These are phyloP conservation scores for Trachelipus rathkii DNA, from an alignment of 1,140 invertebrate species.

Conservation along the genomic window DNA sequence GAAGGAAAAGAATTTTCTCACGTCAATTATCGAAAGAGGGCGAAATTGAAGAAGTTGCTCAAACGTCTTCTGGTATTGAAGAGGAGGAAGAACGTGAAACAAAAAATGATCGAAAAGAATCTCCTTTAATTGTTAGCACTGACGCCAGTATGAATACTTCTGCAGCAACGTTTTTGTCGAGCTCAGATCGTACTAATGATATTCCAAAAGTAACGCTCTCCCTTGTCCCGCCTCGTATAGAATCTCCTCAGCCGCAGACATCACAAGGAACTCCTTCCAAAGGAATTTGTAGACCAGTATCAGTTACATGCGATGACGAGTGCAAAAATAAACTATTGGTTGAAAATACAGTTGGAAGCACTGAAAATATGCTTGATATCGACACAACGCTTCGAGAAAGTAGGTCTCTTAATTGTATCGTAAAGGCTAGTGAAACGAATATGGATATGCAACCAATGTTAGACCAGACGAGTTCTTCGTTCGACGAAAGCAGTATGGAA, in stretches of 20 bases:
- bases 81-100: neutral
- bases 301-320: conserved; percentile 39
- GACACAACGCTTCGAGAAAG: conserved; percentile 70
- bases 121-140: neutral
- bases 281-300: conserved; percentile 28
- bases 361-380: conserved; percentile 48
- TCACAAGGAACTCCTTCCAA: neutral
- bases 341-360: conserved; percentile 32
- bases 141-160: neutral
- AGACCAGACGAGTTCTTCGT: conserved; percentile 31
- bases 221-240: neutral
- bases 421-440: conserved; percentile 63
- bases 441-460: conserved; percentile 34
- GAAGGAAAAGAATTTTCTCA: conserved; percentile 69
- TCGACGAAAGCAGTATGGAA: conserved; percentile 23
- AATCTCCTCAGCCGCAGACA: neutral
- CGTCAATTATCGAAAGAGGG: conserved; percentile 57
- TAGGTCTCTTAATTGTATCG: conserved; percentile 74
- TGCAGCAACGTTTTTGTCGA: neutral
- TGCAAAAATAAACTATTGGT: conserved; percentile 25
- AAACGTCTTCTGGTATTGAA: neutral
- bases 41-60: conserved; percentile 56
- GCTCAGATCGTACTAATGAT: neutral
- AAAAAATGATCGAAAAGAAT: neutral
- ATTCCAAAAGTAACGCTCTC: neutral